Percentiles rank a stretch among this genome's conserved stretches.
These are phyloP conservation scores for Tribolium freemani DNA, from an alignment of 2,888 invertebrate species.

Conservation along the genomic window DNA sequence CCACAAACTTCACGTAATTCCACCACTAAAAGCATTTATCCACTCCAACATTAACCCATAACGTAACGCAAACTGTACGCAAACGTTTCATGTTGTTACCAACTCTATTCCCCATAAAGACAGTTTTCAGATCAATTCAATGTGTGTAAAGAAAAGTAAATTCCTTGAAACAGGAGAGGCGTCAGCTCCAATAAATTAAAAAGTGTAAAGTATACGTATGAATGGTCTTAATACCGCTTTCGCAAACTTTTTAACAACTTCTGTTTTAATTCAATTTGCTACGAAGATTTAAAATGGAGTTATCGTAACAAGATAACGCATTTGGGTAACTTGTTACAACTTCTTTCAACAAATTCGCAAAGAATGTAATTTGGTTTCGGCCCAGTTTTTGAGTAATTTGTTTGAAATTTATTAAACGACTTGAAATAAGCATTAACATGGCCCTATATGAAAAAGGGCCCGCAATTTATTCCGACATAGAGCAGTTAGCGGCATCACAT, in stretches of 20 bases:
- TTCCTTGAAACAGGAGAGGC: slow-evolving; percentile 9
- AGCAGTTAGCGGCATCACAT: slow-evolving; percentile 49
- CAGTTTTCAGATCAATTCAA: too few species aligned
- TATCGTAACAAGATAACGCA: slow-evolving; percentile 60
- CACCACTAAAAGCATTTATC: slow-evolving; percentile 43
- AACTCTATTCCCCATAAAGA: neutral
- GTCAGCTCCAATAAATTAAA: slow-evolving; percentile 40
- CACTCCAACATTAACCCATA: slow-evolving; percentile 45
- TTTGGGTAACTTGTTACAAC: slow-evolving; percentile 57
- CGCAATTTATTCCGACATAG: slow-evolving; percentile 43
- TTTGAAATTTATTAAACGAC: neutral
- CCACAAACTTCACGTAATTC: slow-evolving; percentile 48
- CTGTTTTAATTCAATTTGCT: slow-evolving; percentile 60
- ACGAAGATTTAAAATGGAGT: slow-evolving; percentile 58
- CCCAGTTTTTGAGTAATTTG: neutral
- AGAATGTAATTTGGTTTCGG: slow-evolving; percentile 48
- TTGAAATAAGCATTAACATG: slow-evolving; percentile 27
- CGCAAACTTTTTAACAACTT: slow-evolving; percentile 61
- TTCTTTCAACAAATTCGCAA: slow-evolving; percentile 50
- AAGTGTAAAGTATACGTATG: slow-evolving; percentile 51
- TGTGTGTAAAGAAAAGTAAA: slow-evolving; percentile 1
- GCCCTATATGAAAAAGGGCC: slow-evolving; percentile 8
- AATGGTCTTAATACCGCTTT: slow-evolving; percentile 54
- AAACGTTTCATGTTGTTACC: slow-evolving; percentile 25
- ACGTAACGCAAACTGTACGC: slow-evolving; percentile 51